Base-by-base conservation (phyloP, 2,113 vertebrate species). In the Trichechus manatus region DNA sequence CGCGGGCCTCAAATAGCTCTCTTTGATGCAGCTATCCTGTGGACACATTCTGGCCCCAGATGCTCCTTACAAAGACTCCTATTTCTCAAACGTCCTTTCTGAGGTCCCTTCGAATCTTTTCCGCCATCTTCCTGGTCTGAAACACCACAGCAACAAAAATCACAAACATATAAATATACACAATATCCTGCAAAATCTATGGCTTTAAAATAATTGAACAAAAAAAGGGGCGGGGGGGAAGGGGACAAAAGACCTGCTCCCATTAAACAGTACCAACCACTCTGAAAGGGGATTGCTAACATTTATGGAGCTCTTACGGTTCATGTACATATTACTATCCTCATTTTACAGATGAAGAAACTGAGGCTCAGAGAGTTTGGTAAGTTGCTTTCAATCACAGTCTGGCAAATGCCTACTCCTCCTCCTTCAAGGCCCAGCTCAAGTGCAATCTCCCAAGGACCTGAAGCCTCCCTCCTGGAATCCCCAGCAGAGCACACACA, bases 131-230 rank as follows among this genome's bases (percentile, higher is more conserved):
- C 31, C 64, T 72, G 77, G 72, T 89, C 33, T 92, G 68, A 81
- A 94, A 59, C 93, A 79, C 6, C 29, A 90, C 6, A 83, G 42
- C 75, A 78, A 87, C 6, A 83, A 80, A 83, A 47, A 81, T 39
- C 44, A 79, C 50, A 59, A 79, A 87, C 89, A 94, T 61, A 77
- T 80, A 89, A 91, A 79, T n/a, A 92, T 33, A 70, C 1, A 63
- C 15, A 59, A 63, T 56, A 63, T 80, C 29, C 84, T 93, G 47
- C 39, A 85, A 85, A 94, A 74, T 63, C 61, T 64, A 44, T 27
- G 77, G 56, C 33, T 91, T 89, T 64, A 70, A 95, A 96, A 78
- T 31, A 90, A 92, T 2, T 89, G 36, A 61, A 33, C 53, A 84
- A 36, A 93, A 90, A 33, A 61, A 33, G 6, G 17, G 0, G 15